phyloP scores from a whole-genome alignment of 2,113 vertebrate genomes.

The Osmerus mordax region DNA sequence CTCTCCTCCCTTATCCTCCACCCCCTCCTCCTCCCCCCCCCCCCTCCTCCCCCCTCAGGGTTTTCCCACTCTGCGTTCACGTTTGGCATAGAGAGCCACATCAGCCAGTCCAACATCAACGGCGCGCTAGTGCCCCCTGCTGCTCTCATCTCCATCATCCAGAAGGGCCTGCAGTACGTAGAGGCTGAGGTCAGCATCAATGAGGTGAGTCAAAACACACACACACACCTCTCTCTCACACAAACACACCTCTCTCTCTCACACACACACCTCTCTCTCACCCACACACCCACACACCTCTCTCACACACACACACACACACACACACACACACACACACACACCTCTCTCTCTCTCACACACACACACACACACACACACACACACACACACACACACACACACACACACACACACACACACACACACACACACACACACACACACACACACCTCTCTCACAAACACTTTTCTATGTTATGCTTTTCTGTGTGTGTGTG shows the following conservation, averaged over 20 bases:
- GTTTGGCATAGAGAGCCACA: conserved; percentile 99
- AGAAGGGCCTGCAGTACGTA: conserved; percentile 99
- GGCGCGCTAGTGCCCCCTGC: conserved; percentile 98
- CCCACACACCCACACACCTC: too few relatives aligned
- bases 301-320: too few relatives aligned
- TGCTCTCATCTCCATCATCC: conserved; percentile 98
- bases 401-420: not conserved
- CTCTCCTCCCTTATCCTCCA: not conserved
- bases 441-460: not conserved
- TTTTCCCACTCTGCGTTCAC: conserved; percentile 99
- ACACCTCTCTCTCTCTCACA: too few relatives aligned
- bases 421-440: not conserved
- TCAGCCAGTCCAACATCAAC: conserved; percentile 99
- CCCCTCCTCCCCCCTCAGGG: conserved; percentile 66
- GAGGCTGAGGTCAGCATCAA: conserved; percentile 99
- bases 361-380: too few relatives aligned
- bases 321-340: not conserved
- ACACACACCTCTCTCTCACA: not conserved
- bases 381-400: not conserved
- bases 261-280: too few relatives aligned
- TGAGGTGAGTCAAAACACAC: conserved; percentile 78
- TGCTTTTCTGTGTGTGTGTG: too few relatives aligned
- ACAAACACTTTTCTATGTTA: not conserved
- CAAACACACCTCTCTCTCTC: too few relatives aligned
- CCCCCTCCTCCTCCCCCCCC: not conserved